Percentiles rank a stretch among this genome's conserved stretches.
Evolutionary conservation across 2,888 invertebrate genomes (phyloP).

Genomic region (Leucoma salicis): DNA sequence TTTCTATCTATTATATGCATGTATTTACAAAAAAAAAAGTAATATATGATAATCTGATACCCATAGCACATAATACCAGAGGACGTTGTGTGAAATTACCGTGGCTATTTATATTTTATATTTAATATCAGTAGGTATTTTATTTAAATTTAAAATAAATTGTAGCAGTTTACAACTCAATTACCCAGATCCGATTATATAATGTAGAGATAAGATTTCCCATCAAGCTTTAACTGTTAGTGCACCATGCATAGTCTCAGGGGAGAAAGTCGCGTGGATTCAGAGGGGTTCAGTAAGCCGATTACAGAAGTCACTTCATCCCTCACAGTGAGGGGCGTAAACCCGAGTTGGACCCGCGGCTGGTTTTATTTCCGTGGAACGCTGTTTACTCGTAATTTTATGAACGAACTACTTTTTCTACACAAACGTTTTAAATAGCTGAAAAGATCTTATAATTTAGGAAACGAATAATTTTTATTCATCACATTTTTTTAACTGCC

Average conservation of each 20-base stretch:
- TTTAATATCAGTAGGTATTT: constrained; percentile 23
- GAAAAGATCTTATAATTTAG: constrained; percentile 72
- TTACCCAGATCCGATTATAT: constrained; percentile 77
- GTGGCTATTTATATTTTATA: no score
- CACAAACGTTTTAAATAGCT: constrained; percentile 70
- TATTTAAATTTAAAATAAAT: constrained; percentile 38
- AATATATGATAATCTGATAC: no score
- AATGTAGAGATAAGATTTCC: constrained; percentile 77
- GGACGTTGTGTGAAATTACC: no score
- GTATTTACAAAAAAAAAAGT: no score
- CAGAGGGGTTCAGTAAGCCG: constrained; percentile 70
- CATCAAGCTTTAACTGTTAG: constrained; percentile 73
- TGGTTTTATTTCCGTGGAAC: constrained; percentile 74
- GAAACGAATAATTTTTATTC: constrained; percentile 67
- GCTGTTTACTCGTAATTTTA: constrained; percentile 80
- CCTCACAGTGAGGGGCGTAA: constrained; percentile 17
- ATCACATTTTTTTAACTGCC: constrained; percentile 63
- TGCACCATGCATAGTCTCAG: constrained; percentile 61
- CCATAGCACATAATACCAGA: no score
- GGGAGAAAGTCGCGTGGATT: constrained; percentile 53
- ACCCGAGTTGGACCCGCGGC: constrained; percentile 31
- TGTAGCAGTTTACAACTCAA: constrained; percentile 64
- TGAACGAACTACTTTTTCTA: constrained; percentile 77
- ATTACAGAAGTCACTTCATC: constrained; percentile 72
- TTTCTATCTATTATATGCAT: no score